Evolutionary conservation across 1,140 invertebrate genomes (phyloP), one percentile per base, ranked within the genome.

Genomic region (Zaprionus inermis): DNA sequence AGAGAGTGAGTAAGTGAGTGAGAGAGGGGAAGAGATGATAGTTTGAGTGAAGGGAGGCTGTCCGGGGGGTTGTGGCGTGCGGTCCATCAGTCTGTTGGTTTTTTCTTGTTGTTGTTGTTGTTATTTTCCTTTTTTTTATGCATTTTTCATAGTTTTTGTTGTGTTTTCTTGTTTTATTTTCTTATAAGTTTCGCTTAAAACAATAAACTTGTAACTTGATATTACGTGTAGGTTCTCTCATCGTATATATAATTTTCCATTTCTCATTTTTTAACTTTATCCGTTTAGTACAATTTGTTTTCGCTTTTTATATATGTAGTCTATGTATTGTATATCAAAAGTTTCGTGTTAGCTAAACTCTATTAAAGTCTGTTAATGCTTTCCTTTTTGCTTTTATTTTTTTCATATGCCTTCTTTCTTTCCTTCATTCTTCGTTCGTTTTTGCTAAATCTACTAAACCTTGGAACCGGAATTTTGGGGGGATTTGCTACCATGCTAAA

Each of bases 71-170:
- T 63, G 63, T 68, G 67, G 68, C 55, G 54, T 72, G 67, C 84
- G 65, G 84, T 89, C 84, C 84, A 78, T 89, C 84, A 89, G 84
- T 89, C 84, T 89, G 84, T 89, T 89, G 78, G 72, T 66, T 78
- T 81, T 81, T 82, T 77, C 51, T 34, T 63, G 64, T 80, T 60
- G 65, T 66, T 68, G 38, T 55, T 67, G 30, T 74, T 59, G 28
- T 66, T 57, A 36, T 61, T 77, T 54, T 58, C n/a, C n/a, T n/a
- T n/a, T n/a, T n/a, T n/a, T 65, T 57, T 63, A 55, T 75, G 61
- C 57, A 64, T 76, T 67, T 68, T 24, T 81, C 57, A 68, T 82
- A 69, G 54, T 63, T 60, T 75, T 66, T 61, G 60, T 65, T 74
- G 36, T 51, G 49, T 34, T 64, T 72, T 68, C 36, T 44, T 49